These are phyloP conservation scores for Drosophila albomicans DNA, from an alignment of 1,140 invertebrate species.

Conservation along the genomic window DNA sequence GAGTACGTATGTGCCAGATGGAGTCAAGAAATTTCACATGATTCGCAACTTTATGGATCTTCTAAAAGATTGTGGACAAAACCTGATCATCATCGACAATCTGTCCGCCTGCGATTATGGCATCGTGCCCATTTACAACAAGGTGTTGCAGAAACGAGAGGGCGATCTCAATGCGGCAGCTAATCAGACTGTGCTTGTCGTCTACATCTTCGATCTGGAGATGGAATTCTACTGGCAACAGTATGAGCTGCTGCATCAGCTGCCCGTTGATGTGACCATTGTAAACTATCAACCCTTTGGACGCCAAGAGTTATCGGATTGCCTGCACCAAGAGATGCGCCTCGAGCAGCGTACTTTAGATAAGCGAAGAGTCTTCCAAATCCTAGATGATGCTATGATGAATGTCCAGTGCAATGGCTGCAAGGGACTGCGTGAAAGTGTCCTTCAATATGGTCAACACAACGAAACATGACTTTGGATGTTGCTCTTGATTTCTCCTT, in stretches of 20 bases:
- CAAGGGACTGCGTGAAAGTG: slow-evolving; percentile 39
- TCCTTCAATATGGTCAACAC: slow-evolving; percentile 40
- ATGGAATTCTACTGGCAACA: slow-evolving; percentile 57
- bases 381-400: slow-evolving; percentile 43
- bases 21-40: slow-evolving; percentile 60
- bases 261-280: slow-evolving; percentile 61
- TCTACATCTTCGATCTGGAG: slow-evolving; percentile 68
- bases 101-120: slow-evolving; percentile 57
- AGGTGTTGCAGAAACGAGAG: slow-evolving; percentile 55
- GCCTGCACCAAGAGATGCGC: slow-evolving; percentile 57
- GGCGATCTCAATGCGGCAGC: slow-evolving; percentile 10
- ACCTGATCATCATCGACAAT: slow-evolving; percentile 74
- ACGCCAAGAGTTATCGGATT: slow-evolving; percentile 55
- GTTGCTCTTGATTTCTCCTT: neutral
- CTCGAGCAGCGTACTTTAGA: slow-evolving; percentile 37
- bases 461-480: neutral
- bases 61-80: slow-evolving; percentile 65
- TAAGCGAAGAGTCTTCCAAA: slow-evolving; percentile 2
- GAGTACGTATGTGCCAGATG: slow-evolving; percentile 64
- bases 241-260: slow-evolving; percentile 62
- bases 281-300: slow-evolving; percentile 60
- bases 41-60: slow-evolving; percentile 58
- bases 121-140: slow-evolving; percentile 61
- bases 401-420: slow-evolving; percentile 52
- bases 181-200: slow-evolving; percentile 62